Evolutionary conservation across 2,797 vertebrate genomes (phyloP), one percentile per base, ranked within the genome.

Genomic region (Okamejei kenojei): DNA sequence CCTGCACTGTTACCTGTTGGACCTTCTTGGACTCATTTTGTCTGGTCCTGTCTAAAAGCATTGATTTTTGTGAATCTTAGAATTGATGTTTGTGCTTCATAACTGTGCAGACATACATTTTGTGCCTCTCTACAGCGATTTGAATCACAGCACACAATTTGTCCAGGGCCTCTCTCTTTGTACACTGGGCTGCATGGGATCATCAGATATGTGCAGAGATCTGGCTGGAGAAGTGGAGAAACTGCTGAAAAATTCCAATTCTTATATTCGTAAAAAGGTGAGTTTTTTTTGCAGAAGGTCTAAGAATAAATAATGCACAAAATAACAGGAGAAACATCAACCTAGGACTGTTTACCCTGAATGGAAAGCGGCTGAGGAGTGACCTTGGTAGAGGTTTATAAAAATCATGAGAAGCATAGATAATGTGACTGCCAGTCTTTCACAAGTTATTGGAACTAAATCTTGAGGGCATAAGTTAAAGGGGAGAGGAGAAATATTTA

Each of bases 191-290:
- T 93, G 80, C 71, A 93, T 93, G 93, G 93, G 93, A 29, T 93
- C 93, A 45, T 82, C 93, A 54, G 93, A 93, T 73, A 93, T 93
- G 93, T 93, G 93, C 38, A 54, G 93, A 78, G 93, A 93, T 90
- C 93, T 93, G 65, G 93, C 93, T 74, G 93, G 93, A 77, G 93
- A 93, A 71, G 93, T 93, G 65, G 93, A 93, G 68, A 86, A 90
- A 73, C 71, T 93, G 32, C 86, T 93, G 23, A 93, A 93, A 77
- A 86, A 82, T 54, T 93, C 93, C 19, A 93, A 93, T 71, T 93
- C 93, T 58, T 93, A 93, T 21, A 93, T 93, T 38, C 93, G 93
- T 77, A 93, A 93, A 90, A 93, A 93, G 93, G 93, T 93, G 74
- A 90, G 81, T 54, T 23, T 35, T n/a, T 65, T 79, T 1, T 15